Conservation (phyloP, 2,797 vertebrate genomes). For the Poeciliopsis gracilis region DNA sequence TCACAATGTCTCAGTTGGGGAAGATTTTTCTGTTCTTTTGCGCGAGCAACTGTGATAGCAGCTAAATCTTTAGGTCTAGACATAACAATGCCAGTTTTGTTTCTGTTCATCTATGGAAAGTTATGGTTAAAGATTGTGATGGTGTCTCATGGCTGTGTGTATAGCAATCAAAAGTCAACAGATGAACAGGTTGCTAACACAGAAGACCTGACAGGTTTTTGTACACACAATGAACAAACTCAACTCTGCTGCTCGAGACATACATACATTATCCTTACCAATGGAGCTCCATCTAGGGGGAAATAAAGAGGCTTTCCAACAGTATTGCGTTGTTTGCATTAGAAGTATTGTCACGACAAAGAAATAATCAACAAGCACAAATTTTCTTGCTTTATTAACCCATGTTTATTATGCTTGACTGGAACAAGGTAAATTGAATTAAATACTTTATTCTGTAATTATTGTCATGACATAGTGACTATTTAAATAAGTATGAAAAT, state of each 20-base stretch:
- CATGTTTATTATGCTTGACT: background rate
- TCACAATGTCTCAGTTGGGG: background rate
- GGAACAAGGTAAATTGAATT: background rate
- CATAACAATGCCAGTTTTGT: no score
- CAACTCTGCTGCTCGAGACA: background rate
- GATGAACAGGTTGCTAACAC: background rate
- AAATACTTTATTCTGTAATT: no score
- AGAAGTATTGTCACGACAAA: background rate
- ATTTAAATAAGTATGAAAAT: no score
- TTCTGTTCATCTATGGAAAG: background rate
- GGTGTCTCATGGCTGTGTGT: no score
- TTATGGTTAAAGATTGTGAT: background rate
- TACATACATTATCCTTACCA: background rate
- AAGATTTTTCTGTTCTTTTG: background rate
- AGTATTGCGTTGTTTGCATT: background rate
- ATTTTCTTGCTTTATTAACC: background rate
- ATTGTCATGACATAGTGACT: no score
- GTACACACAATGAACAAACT: background rate
- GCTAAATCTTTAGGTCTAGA: no score
- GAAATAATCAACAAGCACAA: background rate
- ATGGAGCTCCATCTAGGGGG: background rate
- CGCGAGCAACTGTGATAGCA: background rate
- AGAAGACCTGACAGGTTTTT: background rate
- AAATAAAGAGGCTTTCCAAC: background rate
- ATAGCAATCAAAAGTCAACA: background rate